Base-by-base conservation (phyloP, 2,113 vertebrate species). In the Panthera uncia region DNA sequence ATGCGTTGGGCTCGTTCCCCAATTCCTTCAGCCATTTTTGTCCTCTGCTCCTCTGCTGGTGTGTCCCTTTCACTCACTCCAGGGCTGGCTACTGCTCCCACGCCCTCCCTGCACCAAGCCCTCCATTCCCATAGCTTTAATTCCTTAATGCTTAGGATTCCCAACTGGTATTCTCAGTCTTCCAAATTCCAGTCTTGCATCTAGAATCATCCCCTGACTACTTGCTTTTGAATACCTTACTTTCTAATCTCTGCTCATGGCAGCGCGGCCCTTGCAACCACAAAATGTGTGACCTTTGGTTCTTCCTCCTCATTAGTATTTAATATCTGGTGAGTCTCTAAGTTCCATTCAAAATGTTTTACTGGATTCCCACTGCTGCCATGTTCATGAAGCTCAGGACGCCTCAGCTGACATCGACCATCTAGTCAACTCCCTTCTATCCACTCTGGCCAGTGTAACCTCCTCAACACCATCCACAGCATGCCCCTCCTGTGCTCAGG, bases 1-100 rank as follows among this genome's bases (percentile, higher is more conserved):
- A 13, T 12, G 6, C 8, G 1, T 0, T 23, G 57, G 41, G 50
- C 45, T 3, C 0, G 48, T 19, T 38, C 27, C 50, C 16, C 10
- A 38, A 38, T 38, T 27, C n/a, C 25, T 7, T 23, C 4, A 19
- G 4, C 45, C 27, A 27, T 31, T 41, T 78, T 50, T 27, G 23
- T 23, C 45, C 61, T 50, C 16, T 9, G 76, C 27, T 79, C 15
- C 33, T 91, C 55, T 66, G 23, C 80, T 16, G 57, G 6, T 5
- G 1, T n/a, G 33, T 79, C 25, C 55, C 23, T 61, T 52, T 36
- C 50, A 50, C 48, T 38, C 36, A 41, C 38, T 13, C 57, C 18
- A 63, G 63, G 61, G 38, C 57, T 76, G 21, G 14, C 31, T 52
- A 25, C 87, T 81, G 23, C 12, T 48, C 27, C 48, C 18, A 41